phyloP scores from a whole-genome alignment of 2,113 vertebrate species.

The Serinus canaria region DNA sequence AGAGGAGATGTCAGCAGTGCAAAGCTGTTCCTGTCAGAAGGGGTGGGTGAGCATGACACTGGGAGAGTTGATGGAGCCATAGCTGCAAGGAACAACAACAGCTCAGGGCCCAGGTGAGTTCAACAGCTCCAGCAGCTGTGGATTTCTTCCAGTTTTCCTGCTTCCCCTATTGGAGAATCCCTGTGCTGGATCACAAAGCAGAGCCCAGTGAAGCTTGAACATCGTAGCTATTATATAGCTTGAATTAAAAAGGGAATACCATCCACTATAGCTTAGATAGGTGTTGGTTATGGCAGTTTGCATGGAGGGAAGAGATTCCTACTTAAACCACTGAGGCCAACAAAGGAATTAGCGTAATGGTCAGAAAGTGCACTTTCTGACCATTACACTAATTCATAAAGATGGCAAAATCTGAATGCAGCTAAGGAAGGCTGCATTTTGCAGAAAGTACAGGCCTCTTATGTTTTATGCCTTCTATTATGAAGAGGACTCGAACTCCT shows the following conservation, averaged over 20 bases:
- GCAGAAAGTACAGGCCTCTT: background rate
- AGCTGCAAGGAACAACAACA: background rate
- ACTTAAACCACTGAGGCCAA: background rate
- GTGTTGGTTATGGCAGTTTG: background rate
- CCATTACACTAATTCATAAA: background rate
- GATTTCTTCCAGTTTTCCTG: background rate
- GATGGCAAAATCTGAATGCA: background rate
- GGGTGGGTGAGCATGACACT: rapidly evolving
- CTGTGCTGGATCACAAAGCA: background rate
- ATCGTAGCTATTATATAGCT: background rate
- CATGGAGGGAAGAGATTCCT: background rate
- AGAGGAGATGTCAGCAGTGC: background rate
- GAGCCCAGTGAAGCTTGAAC: background rate
- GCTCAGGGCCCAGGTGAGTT: background rate
- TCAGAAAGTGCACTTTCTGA: too few relatives aligned
- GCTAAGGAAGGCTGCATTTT: background rate
- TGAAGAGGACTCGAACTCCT: rapidly evolving
- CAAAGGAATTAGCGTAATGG: background rate
- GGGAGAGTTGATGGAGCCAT: background rate
- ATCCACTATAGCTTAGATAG: background rate
- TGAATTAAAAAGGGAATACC: background rate
- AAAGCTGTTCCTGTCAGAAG: background rate
- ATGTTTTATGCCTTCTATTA: background rate
- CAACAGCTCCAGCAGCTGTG: background rate
- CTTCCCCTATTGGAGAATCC: background rate